A percentile compares a stretch with the other conserved stretches of the same genome.
phyloP scores from a whole-genome alignment of 35 echinoderm and acorn worm genomes.

The Ophioderma brevispina region DNA sequence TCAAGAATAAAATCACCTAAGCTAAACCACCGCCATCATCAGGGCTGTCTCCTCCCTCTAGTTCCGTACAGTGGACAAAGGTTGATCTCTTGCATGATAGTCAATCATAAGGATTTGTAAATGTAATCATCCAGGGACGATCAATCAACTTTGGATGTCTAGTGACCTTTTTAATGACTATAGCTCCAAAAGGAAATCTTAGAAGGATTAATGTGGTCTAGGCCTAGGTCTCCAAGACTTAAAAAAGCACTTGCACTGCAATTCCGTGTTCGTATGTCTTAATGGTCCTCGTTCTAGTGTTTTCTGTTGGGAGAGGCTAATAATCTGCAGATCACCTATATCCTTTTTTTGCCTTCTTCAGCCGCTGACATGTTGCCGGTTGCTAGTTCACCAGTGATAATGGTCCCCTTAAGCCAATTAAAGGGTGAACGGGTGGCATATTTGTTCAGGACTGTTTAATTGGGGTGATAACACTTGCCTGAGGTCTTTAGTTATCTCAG shows the following conservation, averaged over 20 bases:
- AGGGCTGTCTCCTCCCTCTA: not conserved
- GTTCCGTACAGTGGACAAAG: not conserved
- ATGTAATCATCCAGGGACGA: not conserved
- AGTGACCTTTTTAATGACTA: not conserved
- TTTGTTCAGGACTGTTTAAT: not conserved
- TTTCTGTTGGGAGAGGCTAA: no score
- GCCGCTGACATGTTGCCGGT: not conserved
- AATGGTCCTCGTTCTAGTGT: no score
- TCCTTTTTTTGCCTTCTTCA: not conserved
- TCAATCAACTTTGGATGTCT: not conserved
- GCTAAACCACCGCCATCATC: not conserved
- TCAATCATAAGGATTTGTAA: constrained; percentile 6
- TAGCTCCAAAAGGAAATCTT: constrained; percentile 16
- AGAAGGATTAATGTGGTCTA: constrained; percentile 5
- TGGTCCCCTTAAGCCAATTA: constrained; percentile 17
- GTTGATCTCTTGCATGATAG: constrained; percentile 10
- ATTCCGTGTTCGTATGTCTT: no score
- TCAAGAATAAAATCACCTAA: constrained; percentile 19
- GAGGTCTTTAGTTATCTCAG: constrained; percentile 20
- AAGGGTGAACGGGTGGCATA: not conserved
- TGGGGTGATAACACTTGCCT: not conserved
- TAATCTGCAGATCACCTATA: no score
- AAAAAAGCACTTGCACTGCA: no score
- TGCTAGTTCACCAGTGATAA: constrained; percentile 11
- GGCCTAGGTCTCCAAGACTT: no score